A percentile compares a stretch with the other conserved stretches of the same genome.
Conservation (phyloP, 2,113 vertebrate genomes). For the Hassar affinis region DNA sequence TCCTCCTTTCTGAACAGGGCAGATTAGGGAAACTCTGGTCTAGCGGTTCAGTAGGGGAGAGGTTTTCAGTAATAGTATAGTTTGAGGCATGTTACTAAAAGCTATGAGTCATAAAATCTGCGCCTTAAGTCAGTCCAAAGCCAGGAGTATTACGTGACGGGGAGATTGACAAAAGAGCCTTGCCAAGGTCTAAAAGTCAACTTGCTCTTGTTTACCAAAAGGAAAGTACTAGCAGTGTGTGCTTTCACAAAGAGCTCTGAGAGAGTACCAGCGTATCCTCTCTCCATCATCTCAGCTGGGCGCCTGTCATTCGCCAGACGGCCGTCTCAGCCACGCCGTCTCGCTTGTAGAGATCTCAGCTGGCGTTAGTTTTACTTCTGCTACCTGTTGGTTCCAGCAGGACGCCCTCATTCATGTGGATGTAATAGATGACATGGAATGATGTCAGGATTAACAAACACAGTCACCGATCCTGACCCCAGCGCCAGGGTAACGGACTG, state of each 20-base stretch:
- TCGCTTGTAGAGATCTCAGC: not conserved
- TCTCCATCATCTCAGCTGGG: constrained; percentile 31
- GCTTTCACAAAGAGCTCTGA: not conserved
- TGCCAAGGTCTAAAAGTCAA: not conserved
- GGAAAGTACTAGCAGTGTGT: not conserved
- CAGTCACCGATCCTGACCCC: not conserved
- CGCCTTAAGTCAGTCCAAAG: not conserved
- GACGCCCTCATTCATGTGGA: not conserved
- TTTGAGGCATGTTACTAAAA: not conserved
- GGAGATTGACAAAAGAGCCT: not conserved
- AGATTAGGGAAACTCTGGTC: not conserved
- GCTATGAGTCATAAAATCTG: not conserved
- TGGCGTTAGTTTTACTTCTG: not conserved
- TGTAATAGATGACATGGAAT: not conserved
- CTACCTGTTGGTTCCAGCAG: not conserved
- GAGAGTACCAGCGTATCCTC: not conserved
- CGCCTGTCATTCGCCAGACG: not conserved
- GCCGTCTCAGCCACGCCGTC: not conserved
- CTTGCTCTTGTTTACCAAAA: not conserved
- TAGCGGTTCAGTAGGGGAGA: not conserved
- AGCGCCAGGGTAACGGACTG: too few species aligned
- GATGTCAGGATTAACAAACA: not conserved
- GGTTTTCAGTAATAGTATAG: too few species aligned
- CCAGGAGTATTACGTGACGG: not conserved
- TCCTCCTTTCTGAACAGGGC: not conserved